Percentiles rank a stretch among this genome's conserved stretches.
Evolutionary conservation across 1,140 invertebrate genomes (phyloP).

Genomic region (Procambarus clarkii): DNA sequence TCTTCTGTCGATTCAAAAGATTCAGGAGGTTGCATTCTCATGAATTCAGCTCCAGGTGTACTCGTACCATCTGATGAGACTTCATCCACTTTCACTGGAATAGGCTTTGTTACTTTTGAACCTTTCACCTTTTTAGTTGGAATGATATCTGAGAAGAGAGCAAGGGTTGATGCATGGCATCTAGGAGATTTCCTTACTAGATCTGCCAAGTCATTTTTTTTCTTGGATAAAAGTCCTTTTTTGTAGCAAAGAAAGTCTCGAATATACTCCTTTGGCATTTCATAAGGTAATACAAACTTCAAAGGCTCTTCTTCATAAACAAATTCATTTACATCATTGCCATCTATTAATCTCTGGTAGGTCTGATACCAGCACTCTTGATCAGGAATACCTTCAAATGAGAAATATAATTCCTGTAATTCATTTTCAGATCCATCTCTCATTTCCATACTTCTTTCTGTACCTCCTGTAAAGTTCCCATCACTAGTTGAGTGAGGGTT

Average conservation of each 20-base stretch:
- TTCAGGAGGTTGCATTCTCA: conserved; percentile 52
- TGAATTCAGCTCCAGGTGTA: conserved; percentile 66
- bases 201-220: conserved; percentile 70
- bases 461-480: conserved; percentile 16
- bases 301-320: conserved; percentile 68
- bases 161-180: conserved; percentile 72
- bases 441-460: conserved; percentile 12
- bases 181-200: conserved; percentile 71
- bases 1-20: conserved; percentile 68
- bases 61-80: conserved; percentile 71
- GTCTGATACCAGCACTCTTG: conserved; percentile 71
- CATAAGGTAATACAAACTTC: conserved; percentile 71
- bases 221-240: conserved; percentile 64
- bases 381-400: conserved; percentile 70
- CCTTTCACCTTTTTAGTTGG: conserved; percentile 59
- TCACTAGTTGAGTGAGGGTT: not conserved
- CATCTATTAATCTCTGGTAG: conserved; percentile 70
- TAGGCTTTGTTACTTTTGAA: conserved; percentile 46
- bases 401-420: conserved; percentile 67
- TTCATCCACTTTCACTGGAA: conserved; percentile 57
- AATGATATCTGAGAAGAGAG: conserved; percentile 70
- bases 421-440: conserved; percentile 32
- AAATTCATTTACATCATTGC: conserved; percentile 66
- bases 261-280: conserved; percentile 72
- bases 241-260: conserved; percentile 63